Conservation (phyloP, 2,888 invertebrate genomes). For the Loripinus fragilis region DNA sequence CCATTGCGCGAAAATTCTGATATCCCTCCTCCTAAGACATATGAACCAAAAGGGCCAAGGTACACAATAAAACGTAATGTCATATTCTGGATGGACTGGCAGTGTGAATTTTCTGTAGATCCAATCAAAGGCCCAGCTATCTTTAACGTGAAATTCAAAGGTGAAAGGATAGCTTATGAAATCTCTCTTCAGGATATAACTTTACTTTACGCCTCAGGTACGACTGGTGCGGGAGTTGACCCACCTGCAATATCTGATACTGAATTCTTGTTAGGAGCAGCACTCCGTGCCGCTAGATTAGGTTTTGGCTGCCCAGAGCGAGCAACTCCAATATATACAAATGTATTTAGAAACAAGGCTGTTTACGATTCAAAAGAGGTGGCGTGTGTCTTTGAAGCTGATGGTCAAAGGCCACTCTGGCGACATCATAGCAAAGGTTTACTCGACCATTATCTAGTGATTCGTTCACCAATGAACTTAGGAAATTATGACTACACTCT, state of each 20-base stretch:
- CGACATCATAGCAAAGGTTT: slow-evolving; percentile 53
- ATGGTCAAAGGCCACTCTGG: slow-evolving; percentile 62
- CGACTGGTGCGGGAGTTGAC: slow-evolving; percentile 57
- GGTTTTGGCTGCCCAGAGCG: slow-evolving; percentile 70
- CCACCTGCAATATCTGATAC: slow-evolving; percentile 58
- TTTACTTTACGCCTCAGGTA: slow-evolving; percentile 63
- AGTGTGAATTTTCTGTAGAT: slow-evolving; percentile 62
- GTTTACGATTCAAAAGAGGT: slow-evolving; percentile 21
- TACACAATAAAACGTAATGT: slow-evolving; percentile 62
- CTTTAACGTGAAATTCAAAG: slow-evolving; percentile 63
- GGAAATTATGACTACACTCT: slow-evolving; percentile 69
- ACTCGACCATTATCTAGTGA: slow-evolving; percentile 57
- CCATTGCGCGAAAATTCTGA: slow-evolving; percentile 52
- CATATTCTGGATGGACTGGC: slow-evolving; percentile 72
- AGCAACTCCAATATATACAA: slow-evolving; percentile 53
- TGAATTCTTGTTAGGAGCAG: slow-evolving; percentile 57
- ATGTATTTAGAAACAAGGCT: slow-evolving; percentile 29
- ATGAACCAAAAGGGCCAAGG: slow-evolving; percentile 62
- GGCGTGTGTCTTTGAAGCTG: slow-evolving; percentile 70
- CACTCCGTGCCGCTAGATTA: slow-evolving; percentile 39
- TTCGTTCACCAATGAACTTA: slow-evolving; percentile 62
- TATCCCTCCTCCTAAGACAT: slow-evolving; percentile 61
- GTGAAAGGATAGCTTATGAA: slow-evolving; percentile 68
- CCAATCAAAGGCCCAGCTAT: slow-evolving; percentile 59
- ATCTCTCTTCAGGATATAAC: slow-evolving; percentile 67